Percentiles rank a stretch among this genome's conserved stretches.
These are phyloP conservation scores for Tiaroga cobitis DNA, from an alignment of 2,797 vertebrate genomes.

Conservation along the genomic window DNA sequence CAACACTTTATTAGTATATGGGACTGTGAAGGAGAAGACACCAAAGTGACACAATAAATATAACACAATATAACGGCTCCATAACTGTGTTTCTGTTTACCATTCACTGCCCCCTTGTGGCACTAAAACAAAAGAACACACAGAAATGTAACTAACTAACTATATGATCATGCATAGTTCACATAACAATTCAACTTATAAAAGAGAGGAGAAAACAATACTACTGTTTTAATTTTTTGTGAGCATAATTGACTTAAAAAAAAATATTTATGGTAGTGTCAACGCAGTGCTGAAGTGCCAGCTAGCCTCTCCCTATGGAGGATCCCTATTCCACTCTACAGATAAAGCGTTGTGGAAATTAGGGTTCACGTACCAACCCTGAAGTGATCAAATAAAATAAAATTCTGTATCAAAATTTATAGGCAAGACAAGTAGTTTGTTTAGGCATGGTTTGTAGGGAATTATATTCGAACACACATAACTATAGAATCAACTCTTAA, in stretches of 20 bases:
- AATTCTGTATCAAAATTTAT: too few relatives aligned
- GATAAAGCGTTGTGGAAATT: too few relatives aligned
- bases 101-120: slow-evolving; percentile 65
- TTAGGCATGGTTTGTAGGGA: too few relatives aligned
- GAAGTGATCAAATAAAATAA: too few relatives aligned
- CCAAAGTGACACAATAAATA: not conserved
- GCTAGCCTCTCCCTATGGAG: too few relatives aligned
- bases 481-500: too few relatives aligned
- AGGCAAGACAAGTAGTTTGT: too few relatives aligned
- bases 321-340: too few relatives aligned
- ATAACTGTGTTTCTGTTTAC: slow-evolving; percentile 42
- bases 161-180: not conserved
- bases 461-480: too few relatives aligned
- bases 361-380: too few relatives aligned
- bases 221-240: not conserved
- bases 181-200: too few relatives aligned
- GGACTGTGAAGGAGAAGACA: slow-evolving; percentile 27
- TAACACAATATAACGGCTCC: not conserved
- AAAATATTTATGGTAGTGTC: not conserved
- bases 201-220: not conserved
- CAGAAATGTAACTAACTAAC: not conserved
- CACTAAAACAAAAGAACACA: not conserved
- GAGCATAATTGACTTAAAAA: not conserved
- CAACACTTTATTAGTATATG: slow-evolving; percentile 40
- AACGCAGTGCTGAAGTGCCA: too few relatives aligned